These are phyloP conservation scores for Caenorhabditis becei DNA, from an alignment of 2,888 invertebrate species.

Conservation along the genomic window DNA sequence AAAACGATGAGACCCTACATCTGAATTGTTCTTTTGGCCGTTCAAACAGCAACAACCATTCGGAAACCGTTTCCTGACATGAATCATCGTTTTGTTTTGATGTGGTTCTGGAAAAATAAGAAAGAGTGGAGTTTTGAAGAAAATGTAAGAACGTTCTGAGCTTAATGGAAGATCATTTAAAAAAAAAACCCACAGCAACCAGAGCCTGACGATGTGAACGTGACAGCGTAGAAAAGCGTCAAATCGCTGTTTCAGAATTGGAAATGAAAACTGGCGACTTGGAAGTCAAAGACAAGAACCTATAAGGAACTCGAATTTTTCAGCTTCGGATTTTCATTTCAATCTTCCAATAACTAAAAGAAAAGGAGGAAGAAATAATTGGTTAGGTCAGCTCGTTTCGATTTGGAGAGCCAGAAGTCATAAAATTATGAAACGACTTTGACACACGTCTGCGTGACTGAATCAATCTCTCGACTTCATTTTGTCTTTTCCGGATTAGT, in stretches of 20 bases:
- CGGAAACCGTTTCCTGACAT: conserved; percentile 35
- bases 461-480: not conserved
- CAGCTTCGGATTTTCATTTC: too few species aligned
- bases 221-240: too few species aligned
- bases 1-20: conserved; percentile 20
- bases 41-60: conserved; percentile 27
- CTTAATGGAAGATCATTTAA: too few species aligned
- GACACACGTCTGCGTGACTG: conserved; percentile 24
- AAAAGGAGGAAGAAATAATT: not conserved
- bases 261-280: not conserved
- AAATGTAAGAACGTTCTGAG: too few species aligned
- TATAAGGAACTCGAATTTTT: not conserved
- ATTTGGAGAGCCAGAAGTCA: conserved; percentile 2
- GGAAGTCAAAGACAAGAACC: not conserved
- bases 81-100: conserved; percentile 25
- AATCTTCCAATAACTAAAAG: not conserved
- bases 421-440: conserved; percentile 27
- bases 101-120: not conserved
- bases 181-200: too few species aligned
- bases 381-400: not conserved
- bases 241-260: too few species aligned
- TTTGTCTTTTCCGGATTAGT: not conserved
- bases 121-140: too few species aligned
- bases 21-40: conserved; percentile 19
- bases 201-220: too few species aligned